Evolutionary conservation across 1,140 invertebrate species (phyloP).

Genomic region (Heterodera carotae): DNA sequence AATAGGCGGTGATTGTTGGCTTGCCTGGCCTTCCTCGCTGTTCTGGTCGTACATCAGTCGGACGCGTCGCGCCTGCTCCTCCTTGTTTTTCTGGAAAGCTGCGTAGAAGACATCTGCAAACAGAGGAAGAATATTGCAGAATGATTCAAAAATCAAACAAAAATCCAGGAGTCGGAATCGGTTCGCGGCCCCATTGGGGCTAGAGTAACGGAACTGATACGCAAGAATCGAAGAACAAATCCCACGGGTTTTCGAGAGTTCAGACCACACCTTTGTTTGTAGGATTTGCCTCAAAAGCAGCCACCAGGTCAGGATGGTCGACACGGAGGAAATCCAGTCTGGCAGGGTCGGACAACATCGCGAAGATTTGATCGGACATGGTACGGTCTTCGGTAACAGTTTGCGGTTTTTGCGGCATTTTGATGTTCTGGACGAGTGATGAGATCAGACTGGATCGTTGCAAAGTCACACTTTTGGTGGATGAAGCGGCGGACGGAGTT

Average conservation of each 20-base stretch:
- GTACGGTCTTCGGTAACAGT: not conserved
- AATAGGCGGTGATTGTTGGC: not conserved
- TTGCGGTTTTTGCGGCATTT: conserved; percentile 31
- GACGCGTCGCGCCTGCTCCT: conserved; percentile 22
- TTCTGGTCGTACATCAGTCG: conserved; percentile 39
- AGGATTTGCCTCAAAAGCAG: conserved; percentile 36
- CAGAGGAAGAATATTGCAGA: not conserved
- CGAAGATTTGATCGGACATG: conserved; percentile 30
- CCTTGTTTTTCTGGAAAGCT: conserved; percentile 30
- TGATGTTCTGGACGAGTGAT: conserved; percentile 33
- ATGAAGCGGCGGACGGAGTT: not conserved
- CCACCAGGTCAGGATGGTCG: conserved; percentile 25
- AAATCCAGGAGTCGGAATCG: too few relatives aligned
- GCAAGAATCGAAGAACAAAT: too few relatives aligned
- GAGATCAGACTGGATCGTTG: conserved; percentile 24
- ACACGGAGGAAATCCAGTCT: conserved; percentile 30
- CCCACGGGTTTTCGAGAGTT: too few relatives aligned
- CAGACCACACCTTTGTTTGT: conserved; percentile 35
- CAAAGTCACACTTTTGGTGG: not conserved
- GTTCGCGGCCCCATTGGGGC: too few relatives aligned
- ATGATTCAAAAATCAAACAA: not conserved
- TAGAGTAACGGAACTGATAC: not conserved
- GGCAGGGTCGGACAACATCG: conserved; percentile 4
- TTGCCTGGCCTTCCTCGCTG: conserved; percentile 40
- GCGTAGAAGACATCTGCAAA: conserved; percentile 31